phyloP scores from a whole-genome alignment of 2,888 invertebrate species.

The Drosophila buzzatii region DNA sequence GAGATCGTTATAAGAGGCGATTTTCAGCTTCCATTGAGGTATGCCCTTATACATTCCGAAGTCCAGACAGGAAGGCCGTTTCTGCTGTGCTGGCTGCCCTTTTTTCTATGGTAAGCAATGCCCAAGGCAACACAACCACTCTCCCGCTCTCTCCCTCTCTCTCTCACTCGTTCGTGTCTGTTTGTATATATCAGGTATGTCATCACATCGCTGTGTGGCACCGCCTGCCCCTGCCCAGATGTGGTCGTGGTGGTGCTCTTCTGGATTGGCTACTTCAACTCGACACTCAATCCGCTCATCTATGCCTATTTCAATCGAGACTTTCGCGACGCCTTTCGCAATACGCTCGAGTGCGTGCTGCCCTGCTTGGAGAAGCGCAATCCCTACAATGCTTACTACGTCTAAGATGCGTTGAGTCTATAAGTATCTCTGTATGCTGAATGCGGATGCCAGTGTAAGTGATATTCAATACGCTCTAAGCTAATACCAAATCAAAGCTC shows the following conservation, averaged over 20 bases:
- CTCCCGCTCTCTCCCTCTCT: not conserved
- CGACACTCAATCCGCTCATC: constrained; percentile 96
- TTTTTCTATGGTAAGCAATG: constrained; percentile 93
- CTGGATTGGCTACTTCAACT: constrained; percentile 99
- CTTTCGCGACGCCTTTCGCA: constrained; percentile 98
- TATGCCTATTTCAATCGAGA: constrained; percentile 98
- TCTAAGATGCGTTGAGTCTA: constrained; percentile 84
- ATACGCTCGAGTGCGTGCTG: constrained; percentile 93
- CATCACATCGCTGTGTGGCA: constrained; percentile 92
- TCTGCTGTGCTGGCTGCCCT: constrained; percentile 97
- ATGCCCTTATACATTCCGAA: too few relatives aligned
- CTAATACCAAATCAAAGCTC: constrained; percentile 25
- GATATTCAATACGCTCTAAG: constrained; percentile 58
- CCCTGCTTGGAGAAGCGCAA: constrained; percentile 89
- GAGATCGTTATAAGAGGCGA: too few relatives aligned
- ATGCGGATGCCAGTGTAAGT: constrained; percentile 50
- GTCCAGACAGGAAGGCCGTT: too few relatives aligned
- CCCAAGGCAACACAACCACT: not conserved
- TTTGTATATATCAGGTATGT: constrained; percentile 89
- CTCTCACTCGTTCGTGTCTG: not conserved
- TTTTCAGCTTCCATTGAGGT: too few relatives aligned
- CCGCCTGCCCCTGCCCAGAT: constrained; percentile 93
- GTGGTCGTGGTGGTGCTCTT: constrained; percentile 95
- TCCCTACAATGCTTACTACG: constrained; percentile 85
- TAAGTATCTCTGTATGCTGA: constrained; percentile 7